Evolutionary conservation across 2,888 invertebrate species (phyloP).

Genomic region (Perithous albicinctus): DNA sequence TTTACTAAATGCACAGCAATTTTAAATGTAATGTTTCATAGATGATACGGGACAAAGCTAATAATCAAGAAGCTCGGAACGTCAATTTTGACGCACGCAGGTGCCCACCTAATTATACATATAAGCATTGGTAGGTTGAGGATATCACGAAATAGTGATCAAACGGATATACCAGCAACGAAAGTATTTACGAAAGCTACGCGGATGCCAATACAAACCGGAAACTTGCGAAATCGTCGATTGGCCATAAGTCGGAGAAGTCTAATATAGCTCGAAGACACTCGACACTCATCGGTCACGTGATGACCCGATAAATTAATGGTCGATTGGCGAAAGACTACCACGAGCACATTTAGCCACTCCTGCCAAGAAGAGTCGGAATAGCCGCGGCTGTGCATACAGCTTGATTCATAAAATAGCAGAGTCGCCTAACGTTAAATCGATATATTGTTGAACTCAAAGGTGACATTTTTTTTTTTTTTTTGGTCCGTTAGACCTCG

Average conservation of each 20-base stretch:
- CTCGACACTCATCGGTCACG: constrained; percentile 30
- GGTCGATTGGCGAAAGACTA: constrained; percentile 32
- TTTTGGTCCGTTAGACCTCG: not conserved
- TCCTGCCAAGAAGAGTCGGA: constrained; percentile 2
- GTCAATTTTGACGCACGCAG: not conserved
- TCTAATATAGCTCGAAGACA: constrained; percentile 38
- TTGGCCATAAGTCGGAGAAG: constrained; percentile 1
- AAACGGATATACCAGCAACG: not conserved
- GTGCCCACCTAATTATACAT: not conserved
- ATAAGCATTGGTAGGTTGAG: too few species aligned
- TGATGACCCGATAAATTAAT: constrained; percentile 23
- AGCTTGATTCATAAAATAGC: not conserved
- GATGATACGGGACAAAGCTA: not conserved
- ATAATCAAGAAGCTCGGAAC: not conserved
- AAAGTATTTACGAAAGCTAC: not conserved
- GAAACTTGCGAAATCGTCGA: constrained; percentile 48
- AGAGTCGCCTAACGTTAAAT: not conserved
- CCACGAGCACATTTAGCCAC: not conserved
- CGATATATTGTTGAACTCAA: not conserved
- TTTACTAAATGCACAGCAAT: not conserved
- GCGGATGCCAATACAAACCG: constrained; percentile 8
- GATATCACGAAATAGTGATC: not conserved
- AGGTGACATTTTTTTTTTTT: too few species aligned
- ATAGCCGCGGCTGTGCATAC: not conserved
- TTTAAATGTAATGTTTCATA: not conserved